Evolutionary conservation across 1,140 invertebrate genomes (phyloP), one percentile per base, ranked within the genome.

Genomic region (Palaemon carinicauda): DNA sequence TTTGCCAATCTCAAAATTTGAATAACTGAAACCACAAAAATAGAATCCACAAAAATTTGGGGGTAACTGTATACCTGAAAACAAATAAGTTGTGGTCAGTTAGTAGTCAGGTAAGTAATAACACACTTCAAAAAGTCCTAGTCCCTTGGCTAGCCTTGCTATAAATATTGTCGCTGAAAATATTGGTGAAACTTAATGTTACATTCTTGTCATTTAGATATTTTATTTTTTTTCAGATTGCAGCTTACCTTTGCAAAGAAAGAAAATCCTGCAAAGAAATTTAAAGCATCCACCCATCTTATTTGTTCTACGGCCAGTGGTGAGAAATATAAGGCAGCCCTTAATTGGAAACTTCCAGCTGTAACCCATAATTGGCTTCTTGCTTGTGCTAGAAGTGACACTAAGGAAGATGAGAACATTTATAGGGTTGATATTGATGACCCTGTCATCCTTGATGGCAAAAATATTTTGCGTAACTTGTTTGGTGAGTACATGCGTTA

Each of bases 291-390:
- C 10, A 97, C 96, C 0, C 96, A 97, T 91, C 92, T 98, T 0
- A 92, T 98, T 29, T 96, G 96, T 84, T 94, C 94, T 12, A 91
- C 91, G 0, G 91, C 96, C 0, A 92, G 92, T 85, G 96, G 97
- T 0, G 94, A 94, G 74, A 98, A 98, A 91, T 98, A 97, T 91
- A 91, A 92, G 52, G 97, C 96, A 12, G 96, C 97, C 0, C 91
- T 96, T 96, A 89, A 96, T 90, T 98, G 97, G 97, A 93, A 93
- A 21, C 90, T 96, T 77, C 92, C 96, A 94, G 95, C 95, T 29
- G 94, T 98, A 1, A 94, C 90, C 1, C 94, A 94, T 29, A 91
- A 94, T 19, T 98, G 97, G 97, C 90, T 98, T 33, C 90, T 95
- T 53, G 92, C 93, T 29, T 97, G 96, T 91, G 94, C 94, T 10